Base-by-base conservation (phyloP, 1,140 invertebrate species). In the Neodiprion fabricii region DNA sequence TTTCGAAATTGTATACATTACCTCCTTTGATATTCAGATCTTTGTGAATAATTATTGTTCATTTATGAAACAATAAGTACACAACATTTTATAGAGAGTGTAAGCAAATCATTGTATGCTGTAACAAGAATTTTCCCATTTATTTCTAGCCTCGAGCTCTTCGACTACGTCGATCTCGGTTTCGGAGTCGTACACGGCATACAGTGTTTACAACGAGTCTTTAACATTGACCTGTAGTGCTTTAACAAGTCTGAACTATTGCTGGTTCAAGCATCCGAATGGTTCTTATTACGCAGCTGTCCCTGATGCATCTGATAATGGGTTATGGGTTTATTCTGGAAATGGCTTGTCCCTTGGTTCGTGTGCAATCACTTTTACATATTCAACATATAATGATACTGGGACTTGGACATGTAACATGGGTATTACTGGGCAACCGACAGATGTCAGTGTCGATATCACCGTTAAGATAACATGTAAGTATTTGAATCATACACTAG, bases 371-470 rank as follows among this genome's bases (percentile, higher is more conserved):
- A 69, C 67, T 12, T 69, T 69, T 23, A 21, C 21, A 47, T 21
- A 47, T 23, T 21, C 40, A 12, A 23, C 14, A 11, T 69, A 69
- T 21, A 21, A 69, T 12, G 67, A 69, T 69, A 12, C 67, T 69
- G 67, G 67, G 12, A 47, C 17, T 11, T 69, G 67, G 67, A 69
- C 67, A 23, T 69, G 67, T 21, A 69, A 69, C 67, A 69, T 69
- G 67, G 67, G 67, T 21, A 69, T 69, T 12, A 23, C 67, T 47
- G 40, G 40, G 17, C 67, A 69, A 23, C 4, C 40, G 67, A 69
- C 40, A 21, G 67, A 69, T 21, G 7, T 69, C 67, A 23, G 67
- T 69, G 12, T 69, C 40, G 17, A 21, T 47, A 69, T 69, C 11
- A 69, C 67, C 12, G 67, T 47, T 47, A 11, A 69, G 21, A 47